A percentile compares a stretch with the other conserved stretches of the same genome.
Evolutionary conservation across 2,888 invertebrate genomes (phyloP).

Genomic region (Ophion costatus): DNA sequence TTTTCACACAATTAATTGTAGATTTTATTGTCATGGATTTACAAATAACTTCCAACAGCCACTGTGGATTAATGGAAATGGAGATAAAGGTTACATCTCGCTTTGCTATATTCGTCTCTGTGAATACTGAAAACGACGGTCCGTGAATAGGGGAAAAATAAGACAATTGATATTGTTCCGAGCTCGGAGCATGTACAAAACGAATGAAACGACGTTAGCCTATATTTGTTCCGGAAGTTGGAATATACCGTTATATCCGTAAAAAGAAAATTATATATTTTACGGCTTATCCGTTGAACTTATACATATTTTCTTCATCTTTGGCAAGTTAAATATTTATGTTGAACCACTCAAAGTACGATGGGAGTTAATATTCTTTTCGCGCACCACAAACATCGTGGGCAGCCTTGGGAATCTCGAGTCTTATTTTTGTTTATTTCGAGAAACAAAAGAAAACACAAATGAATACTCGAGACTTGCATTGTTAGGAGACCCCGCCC

Average conservation of each 20-base stretch:
- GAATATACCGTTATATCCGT: slow-evolving; percentile 30
- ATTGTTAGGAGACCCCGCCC: not conserved
- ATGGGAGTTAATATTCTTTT: slow-evolving; percentile 6
- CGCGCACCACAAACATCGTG: not conserved
- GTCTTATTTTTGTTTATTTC: not conserved
- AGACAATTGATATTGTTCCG: slow-evolving; percentile 50
- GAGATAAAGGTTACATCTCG: slow-evolving; percentile 42
- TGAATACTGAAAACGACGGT: slow-evolving; percentile 63
- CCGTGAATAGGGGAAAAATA: slow-evolving; percentile 31
- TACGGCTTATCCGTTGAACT: slow-evolving; percentile 28
- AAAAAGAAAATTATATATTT: slow-evolving; percentile 33
- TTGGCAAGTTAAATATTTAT: not conserved
- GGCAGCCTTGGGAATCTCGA: not conserved
- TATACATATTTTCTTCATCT: slow-evolving; percentile 2
- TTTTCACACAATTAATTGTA: slow-evolving; percentile 52
- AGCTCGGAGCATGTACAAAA: slow-evolving; percentile 63
- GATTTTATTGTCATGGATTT: slow-evolving; percentile 44
- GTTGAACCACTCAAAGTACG: not conserved
- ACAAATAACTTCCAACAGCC: slow-evolving; percentile 50
- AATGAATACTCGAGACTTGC: slow-evolving; percentile 8
- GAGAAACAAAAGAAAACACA: not conserved
- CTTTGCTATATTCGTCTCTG: slow-evolving; percentile 60
- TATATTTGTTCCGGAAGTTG: slow-evolving; percentile 39
- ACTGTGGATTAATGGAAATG: slow-evolving; percentile 36
- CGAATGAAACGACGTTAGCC: slow-evolving; percentile 43